phyloP scores from a whole-genome alignment of 2,888 invertebrate genomes.

The Cryptocephalus primarius region DNA sequence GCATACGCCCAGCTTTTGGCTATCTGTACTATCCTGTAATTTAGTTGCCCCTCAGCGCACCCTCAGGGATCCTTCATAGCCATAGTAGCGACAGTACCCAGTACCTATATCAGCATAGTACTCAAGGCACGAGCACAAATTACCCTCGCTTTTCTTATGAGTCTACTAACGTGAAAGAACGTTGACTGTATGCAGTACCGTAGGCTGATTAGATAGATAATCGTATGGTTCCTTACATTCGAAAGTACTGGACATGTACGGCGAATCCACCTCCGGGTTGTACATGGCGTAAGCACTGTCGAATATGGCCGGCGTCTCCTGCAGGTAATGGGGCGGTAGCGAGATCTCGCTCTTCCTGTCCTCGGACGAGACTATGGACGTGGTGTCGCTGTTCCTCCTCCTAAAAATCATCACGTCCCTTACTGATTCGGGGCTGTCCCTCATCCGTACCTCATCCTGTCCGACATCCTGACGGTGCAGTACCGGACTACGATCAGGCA shows the following conservation, averaged over 20 bases:
- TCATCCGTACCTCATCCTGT: conserved; percentile 4
- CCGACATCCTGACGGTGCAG: background rate
- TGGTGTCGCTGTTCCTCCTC: conserved; percentile 8
- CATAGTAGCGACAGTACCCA: no score
- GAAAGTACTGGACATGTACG: background rate
- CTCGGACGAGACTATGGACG: conserved; percentile 7
- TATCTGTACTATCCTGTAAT: no score
- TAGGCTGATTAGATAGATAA: no score
- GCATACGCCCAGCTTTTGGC: no score
- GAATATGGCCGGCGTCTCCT: conserved; percentile 17
- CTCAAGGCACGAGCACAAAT: no score
- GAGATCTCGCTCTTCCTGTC: conserved; percentile 10
- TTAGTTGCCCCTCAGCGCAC: no score
- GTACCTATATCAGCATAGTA: no score
- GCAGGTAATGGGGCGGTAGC: conserved; percentile 15
- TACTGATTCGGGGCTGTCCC: conserved; percentile 2
- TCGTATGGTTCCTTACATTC: background rate
- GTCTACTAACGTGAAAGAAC: no score
- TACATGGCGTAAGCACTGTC: conserved; percentile 10
- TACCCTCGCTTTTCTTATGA: no score
- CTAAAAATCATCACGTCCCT: conserved; percentile 7
- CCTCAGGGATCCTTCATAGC: no score
- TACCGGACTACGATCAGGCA: conserved; percentile 1
- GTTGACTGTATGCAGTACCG: no score
- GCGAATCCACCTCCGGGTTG: conserved; percentile 5